Evolutionary conservation across 2,113 vertebrate species (phyloP), one percentile per base, ranked within the genome.

Genomic region (Athene cunicularia): DNA sequence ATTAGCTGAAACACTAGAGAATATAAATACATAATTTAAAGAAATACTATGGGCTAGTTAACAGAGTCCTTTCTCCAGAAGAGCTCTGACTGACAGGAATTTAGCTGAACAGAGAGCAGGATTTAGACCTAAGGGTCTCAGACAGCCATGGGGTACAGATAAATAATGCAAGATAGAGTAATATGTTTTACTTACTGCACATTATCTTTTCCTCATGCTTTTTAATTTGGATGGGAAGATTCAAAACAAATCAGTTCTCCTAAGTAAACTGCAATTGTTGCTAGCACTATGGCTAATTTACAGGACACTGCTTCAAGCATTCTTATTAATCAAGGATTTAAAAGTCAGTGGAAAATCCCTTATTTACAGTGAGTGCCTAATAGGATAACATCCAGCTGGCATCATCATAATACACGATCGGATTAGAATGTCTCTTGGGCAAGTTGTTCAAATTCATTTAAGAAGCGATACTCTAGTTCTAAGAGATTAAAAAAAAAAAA

Each of bases 261-360:
- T 90, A 90, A 96, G 91, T 33, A 79, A 95, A 95, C 47, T 95
- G 85, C 75, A 76, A 91, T 95, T 91, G 66, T 94, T 96, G 81
- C 45, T 93, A 91, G 77, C 62, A 86, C 77, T 75, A 45, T 63
- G 83, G 87, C 93, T 95, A 97, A 97, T 97, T 96, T 97, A 84
- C 88, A 96, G 95, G 93, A 93, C 80, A 93, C 74, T 88, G 94
- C 94, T 97, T 87, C n/a, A 12, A 97, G 90, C 90, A 50, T 79
- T 88, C 93, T 96, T 95, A 95, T 96, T 97, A 97, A 97, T 90
- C 71, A 88, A 86, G 95, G 94, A 95, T 96, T 97, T 95, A 95
- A 96, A 96, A 95, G 86, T 92, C 96, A 90, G 73, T 58, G 74
- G 86, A 96, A 96, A 96, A 97, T 94, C 92, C 59, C 90, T 86